Evolutionary conservation across 2,797 vertebrate species (phyloP), one percentile per base, ranked within the genome.

Genomic region (Sternotherus odoratus): DNA sequence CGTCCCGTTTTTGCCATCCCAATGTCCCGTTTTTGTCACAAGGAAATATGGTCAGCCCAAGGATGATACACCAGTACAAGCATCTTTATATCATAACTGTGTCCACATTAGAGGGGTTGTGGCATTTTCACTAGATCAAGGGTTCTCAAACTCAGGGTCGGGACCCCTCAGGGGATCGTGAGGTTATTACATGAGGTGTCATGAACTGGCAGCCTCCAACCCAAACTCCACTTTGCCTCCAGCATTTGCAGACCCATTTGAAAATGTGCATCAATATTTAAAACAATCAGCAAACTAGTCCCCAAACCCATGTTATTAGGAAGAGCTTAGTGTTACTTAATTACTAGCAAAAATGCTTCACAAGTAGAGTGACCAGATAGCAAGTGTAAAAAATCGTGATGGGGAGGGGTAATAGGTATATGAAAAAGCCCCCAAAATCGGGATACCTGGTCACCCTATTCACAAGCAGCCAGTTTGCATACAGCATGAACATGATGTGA

Each of bases 181-280:
- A 43, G 43, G 43, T 43, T 43, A 43, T 43, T 43, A 43, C 43
- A 43, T 43, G 43, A 43, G 43, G 43, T 5, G 43, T 8, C 43
- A 43, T 43, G 43, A 43, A 43, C 43, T 43, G 43, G 5, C 43
- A 43, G 43, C 43, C 43, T 43, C 43, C 43, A 43, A 5, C 43
- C 43, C 43, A 43, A 43, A 43, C 43, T 43, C 43, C 43, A 43
- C 43, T 43, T 43, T 43, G 43, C 43, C 43, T 43, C 43, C 43
- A 43, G 43, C 43, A 43, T 43, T 43, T 53, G 83, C 88, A 94
- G 94, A 83, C 77, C 88, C 85, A 77, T 87, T 77, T 21, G 19
- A 90, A 95, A 93, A 79, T 5, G 83, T 21, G 36, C 94, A 95
- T 91, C 92, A 60, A 88, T 92, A 93, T 95, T 96, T 91, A 96